Conservation (phyloP, 2,113 vertebrate genomes). For the Phyllostomus discolor region DNA sequence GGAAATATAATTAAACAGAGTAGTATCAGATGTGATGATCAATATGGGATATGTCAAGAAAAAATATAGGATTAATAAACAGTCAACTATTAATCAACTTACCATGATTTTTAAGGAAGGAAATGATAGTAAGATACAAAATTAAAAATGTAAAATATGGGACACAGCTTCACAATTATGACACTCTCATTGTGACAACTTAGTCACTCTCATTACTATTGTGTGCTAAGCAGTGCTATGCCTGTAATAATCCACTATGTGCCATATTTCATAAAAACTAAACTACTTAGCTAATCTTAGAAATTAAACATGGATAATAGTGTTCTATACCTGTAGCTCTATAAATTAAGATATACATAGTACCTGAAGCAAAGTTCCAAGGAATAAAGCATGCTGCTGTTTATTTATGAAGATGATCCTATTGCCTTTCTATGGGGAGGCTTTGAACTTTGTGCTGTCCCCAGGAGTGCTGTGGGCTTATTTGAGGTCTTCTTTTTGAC, state of each 20-base stretch:
- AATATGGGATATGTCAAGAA: neutral
- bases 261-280: slow-evolving; percentile 12
- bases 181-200: too few species aligned
- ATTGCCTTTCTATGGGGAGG: neutral
- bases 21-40: neutral
- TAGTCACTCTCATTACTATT: neutral
- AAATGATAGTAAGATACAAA: neutral
- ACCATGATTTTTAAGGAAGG: neutral
- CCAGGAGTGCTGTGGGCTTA: neutral
- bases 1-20: neutral
- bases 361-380: neutral
- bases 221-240: neutral
- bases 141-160: neutral
- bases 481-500: neutral
- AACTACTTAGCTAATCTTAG: neutral
- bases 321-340: neutral
- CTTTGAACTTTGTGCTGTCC: neutral
- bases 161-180: neutral
- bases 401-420: neutral
- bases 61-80: neutral
- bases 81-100: neutral
- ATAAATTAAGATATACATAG: neutral
- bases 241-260: neutral
- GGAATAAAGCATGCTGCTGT: neutral
- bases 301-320: neutral